Evolutionary conservation across 2,797 vertebrate species (phyloP).

Genomic region (Artibeus lituratus): DNA sequence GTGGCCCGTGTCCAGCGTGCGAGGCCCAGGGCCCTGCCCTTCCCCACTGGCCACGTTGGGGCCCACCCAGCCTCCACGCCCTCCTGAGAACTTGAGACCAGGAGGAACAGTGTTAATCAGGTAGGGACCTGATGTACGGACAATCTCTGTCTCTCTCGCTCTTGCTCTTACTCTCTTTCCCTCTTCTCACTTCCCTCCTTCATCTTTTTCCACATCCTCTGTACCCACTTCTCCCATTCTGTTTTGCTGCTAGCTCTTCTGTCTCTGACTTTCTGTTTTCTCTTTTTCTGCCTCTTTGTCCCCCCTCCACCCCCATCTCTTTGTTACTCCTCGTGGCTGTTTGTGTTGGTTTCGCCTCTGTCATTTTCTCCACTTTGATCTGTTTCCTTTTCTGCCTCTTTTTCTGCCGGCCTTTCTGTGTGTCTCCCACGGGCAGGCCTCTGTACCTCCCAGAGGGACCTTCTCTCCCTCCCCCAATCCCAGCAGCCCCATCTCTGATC

Average conservation of each 20-base stretch:
- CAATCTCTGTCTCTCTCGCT: not conserved
- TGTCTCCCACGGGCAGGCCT: constrained; percentile 49
- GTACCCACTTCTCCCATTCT: not conserved
- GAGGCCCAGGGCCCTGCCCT: constrained; percentile 41
- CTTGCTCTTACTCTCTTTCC: not conserved
- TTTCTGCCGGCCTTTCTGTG: not conserved
- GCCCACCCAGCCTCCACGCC: no score
- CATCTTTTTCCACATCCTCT: not conserved
- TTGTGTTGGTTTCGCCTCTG: not conserved
- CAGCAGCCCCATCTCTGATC: not conserved
- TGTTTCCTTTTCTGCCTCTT: not conserved
- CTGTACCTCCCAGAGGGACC: not conserved
- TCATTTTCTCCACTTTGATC: not conserved
- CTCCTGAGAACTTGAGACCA: not conserved
- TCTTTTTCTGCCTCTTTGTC: not conserved
- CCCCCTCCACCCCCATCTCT: not conserved
- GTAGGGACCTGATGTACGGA: not conserved
- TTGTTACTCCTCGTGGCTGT: not conserved
- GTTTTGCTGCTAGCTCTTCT: not conserved
- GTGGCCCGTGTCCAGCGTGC: constrained; percentile 1
- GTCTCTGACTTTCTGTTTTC: not conserved
- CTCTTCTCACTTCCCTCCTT: not conserved
- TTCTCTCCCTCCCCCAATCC: not conserved
- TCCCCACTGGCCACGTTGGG: not conserved
- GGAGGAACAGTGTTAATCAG: constrained; percentile 31